A percentile compares a stretch with the other conserved stretches of the same genome.
Evolutionary conservation across 23 tunicate species (phyloP).

Genomic region (Trididemnum miniatum): DNA sequence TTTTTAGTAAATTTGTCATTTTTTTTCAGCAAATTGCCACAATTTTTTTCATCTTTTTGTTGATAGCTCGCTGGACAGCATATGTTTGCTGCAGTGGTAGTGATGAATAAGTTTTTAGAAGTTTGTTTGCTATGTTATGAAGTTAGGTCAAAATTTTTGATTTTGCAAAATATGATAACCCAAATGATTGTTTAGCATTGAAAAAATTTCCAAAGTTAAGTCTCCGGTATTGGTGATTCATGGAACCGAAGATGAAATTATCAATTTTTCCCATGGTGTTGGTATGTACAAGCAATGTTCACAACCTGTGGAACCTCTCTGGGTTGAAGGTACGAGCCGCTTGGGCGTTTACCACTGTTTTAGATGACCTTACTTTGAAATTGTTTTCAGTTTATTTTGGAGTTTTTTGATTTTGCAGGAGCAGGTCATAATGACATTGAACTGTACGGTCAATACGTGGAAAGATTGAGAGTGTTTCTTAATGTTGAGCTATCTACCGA

Average conservation of each 20-base stretch:
- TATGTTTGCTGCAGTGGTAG: too few species aligned
- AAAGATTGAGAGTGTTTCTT: slow-evolving; percentile 67
- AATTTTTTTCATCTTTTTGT: too few species aligned
- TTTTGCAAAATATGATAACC: too few species aligned
- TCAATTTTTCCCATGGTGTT: slow-evolving; percentile 92
- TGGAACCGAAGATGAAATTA: slow-evolving; percentile 98
- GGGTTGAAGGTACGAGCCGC: slow-evolving; percentile 98
- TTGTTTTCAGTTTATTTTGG: too few species aligned
- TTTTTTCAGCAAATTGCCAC: too few species aligned
- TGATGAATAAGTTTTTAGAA: too few species aligned
- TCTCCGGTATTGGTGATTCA: slow-evolving; percentile 91
- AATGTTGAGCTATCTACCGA: slow-evolving; percentile 63
- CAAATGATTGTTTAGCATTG: slow-evolving; percentile 61
- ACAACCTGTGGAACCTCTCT: slow-evolving; percentile 81
- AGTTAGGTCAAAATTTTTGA: too few species aligned
- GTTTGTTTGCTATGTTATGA: too few species aligned
- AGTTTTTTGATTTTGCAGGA: slow-evolving; percentile 47
- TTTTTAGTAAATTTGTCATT: too few species aligned
- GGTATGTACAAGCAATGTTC: slow-evolving; percentile 90
- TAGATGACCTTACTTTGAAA: background rate
- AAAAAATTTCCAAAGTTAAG: slow-evolving; percentile 84
- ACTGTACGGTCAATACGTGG: slow-evolving; percentile 77
- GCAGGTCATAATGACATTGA: slow-evolving; percentile 99
- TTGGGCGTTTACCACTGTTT: background rate
- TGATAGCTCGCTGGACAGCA: too few species aligned